These are phyloP conservation scores for Megaceryle torquata DNA, from an alignment of 2,113 vertebrate genomes.

Conservation along the genomic window DNA sequence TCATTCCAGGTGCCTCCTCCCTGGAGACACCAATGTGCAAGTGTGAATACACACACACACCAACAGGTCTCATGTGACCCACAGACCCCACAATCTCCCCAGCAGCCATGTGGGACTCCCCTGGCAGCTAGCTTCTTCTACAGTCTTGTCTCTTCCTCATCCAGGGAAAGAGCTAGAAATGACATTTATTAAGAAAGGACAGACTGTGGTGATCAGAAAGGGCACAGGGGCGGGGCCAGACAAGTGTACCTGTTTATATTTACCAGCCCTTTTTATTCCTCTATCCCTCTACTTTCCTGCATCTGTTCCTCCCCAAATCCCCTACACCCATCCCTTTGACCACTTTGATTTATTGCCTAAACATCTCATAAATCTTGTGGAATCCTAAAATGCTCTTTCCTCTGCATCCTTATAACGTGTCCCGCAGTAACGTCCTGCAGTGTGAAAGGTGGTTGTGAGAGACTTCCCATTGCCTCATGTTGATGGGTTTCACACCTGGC, in stretches of 20 bases:
- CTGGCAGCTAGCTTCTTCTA: not conserved
- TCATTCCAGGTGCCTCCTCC: not conserved
- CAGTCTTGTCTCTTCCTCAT: not conserved
- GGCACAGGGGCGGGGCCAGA: not conserved
- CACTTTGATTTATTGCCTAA: not conserved
- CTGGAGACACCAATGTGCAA: too few species aligned
- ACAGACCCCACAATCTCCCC: not conserved
- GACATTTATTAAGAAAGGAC: not conserved
- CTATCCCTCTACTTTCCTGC: not conserved
- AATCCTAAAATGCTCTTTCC: not conserved
- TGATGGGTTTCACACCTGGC: not conserved
- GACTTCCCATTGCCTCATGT: not conserved
- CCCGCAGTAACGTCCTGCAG: fast-evolving
- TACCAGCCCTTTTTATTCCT: not conserved
- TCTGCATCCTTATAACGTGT: not conserved
- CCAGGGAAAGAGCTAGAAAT: not conserved
- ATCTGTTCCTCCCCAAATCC: not conserved
- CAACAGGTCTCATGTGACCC: not conserved
- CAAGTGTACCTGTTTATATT: not conserved
- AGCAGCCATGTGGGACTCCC: not conserved
- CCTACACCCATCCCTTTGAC: not conserved
- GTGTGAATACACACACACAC: not conserved
- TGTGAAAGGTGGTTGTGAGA: not conserved
- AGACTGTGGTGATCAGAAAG: not conserved
- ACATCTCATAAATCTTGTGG: not conserved